Evolutionary conservation across 2,888 invertebrate genomes (phyloP), one percentile per base, ranked within the genome.

Genomic region (Synanthedon tipuliformis): DNA sequence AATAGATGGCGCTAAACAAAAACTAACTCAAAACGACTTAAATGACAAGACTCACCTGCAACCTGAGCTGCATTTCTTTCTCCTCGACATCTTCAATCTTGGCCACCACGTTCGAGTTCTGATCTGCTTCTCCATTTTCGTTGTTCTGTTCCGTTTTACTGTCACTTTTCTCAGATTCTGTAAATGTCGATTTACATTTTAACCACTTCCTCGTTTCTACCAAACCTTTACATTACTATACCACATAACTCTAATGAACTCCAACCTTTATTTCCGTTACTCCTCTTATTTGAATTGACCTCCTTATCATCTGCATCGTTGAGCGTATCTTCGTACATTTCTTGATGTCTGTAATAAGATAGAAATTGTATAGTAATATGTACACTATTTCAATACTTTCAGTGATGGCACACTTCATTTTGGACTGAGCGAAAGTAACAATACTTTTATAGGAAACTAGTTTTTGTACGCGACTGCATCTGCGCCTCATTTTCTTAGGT

Each of bases 41-140:
- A n/a, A n/a, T 34, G n/a, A 45, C 11, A 45, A n/a, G 7, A 57
- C 61, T 54, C n/a, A 78, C 85, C 74, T 85, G 84, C 54, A 86
- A 59, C 52, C 71, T 69, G 0, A 81, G 54, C 56, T 76, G 73
- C 49, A 67, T 64, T 55, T 87, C 85, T 51, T 83, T 84, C 41
- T 82, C 84, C 16, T 81, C 81, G 0, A 68, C 60, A 0, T 73
- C 75, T 0, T 71, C 63, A 18, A 85, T 83, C 57, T 88, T 78
- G 56, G 75, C 73, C 41, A 85, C 76, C 15, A 83, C 77, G 50
- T 87, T 86, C 1, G 81, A 87, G 59, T 83, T 81, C 62, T 84
- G 83, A 52, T 85, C 81, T 0, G 81, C 70, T 53, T 81, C 81
- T 0, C 71, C 78, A 27, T 71, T 71, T 54, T 68, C 66, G 5